Conservation (phyloP, 2,797 vertebrate species). For the Notolabrus celidotus region DNA sequence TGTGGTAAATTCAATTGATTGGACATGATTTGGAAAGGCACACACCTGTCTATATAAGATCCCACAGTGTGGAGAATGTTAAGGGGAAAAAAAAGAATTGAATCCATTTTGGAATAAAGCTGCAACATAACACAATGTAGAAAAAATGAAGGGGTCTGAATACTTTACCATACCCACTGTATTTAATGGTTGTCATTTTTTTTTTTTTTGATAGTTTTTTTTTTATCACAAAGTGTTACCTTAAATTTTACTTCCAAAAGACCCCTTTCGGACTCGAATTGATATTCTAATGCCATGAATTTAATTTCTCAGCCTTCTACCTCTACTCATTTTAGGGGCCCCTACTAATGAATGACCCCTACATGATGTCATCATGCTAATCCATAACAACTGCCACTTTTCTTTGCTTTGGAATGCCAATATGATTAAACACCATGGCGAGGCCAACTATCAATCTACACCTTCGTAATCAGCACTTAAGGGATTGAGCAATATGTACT, state of each 20-base stretch:
- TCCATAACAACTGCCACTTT: slow-evolving; percentile 79
- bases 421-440: slow-evolving; percentile 80
- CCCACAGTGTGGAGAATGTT: too few species aligned
- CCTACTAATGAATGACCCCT: slow-evolving; percentile 73
- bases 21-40: too few species aligned
- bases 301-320: slow-evolving; percentile 26
- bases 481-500: slow-evolving; percentile 66
- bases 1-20: too few species aligned
- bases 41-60: too few species aligned
- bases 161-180: too few species aligned
- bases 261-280: background rate
- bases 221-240: too few species aligned
- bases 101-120: too few species aligned
- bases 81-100: too few species aligned
- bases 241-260: background rate
- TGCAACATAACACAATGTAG: too few species aligned
- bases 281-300: slow-evolving; percentile 16
- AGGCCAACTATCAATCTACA: slow-evolving; percentile 82
- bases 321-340: slow-evolving; percentile 41
- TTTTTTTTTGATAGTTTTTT: too few species aligned
- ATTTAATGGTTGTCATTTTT: too few species aligned
- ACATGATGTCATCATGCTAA: slow-evolving; percentile 81
- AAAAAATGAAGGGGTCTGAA: too few species aligned
- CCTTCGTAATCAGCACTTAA: slow-evolving; percentile 79
- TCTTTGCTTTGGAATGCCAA: slow-evolving; percentile 78